Base-by-base conservation (phyloP, 2,888 invertebrate genomes). In the Dolichopus griseipennis region DNA sequence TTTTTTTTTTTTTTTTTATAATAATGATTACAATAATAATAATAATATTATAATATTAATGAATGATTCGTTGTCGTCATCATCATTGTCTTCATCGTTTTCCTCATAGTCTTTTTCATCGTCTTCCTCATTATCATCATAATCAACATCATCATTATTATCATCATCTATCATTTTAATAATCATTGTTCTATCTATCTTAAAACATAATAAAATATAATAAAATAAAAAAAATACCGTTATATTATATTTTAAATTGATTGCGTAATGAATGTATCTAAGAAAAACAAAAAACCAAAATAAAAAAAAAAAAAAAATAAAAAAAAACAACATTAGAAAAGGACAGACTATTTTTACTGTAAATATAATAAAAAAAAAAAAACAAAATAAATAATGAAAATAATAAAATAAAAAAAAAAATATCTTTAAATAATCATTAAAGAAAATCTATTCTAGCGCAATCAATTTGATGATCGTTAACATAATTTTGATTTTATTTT, bases 381-480 rank as follows among this genome's bases (percentile, higher is more conserved):
- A 52, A 52, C 52, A n/a, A n/a, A 52, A 18, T 18, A 2, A n/a
- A 52, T 6, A 52, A 52, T 18, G 18, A 3, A 41, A 41, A 18
- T 15, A 52, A 52, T 18, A 2, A 52, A 52, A 52, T 2, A 18
- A 52, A 12, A 52, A 52, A 52, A 52, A 18, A 52, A 52, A 18
- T 52, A 52, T 52, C 52, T 15, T 52, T 52, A 52, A 52, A 52
- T 52, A 52, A 52, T 52, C 52, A 52, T 52, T 52, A 52, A 52
- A 52, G 52, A 18, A 52, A 52, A 52, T 52, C 52, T 52, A 52
- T 52, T 52, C 52, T 52, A 52, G 52, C 52, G 52, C 52, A 52
- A 52, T 52, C 52, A 52, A 52, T 52, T 52, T 52, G 52, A 52
- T 52, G 52, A 52, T 52, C 52, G 52, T 52, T 52, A 52, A 52